These are phyloP conservation scores for Zaprionus tsacasi DNA, from an alignment of 1,140 invertebrate species.

Conservation along the genomic window DNA sequence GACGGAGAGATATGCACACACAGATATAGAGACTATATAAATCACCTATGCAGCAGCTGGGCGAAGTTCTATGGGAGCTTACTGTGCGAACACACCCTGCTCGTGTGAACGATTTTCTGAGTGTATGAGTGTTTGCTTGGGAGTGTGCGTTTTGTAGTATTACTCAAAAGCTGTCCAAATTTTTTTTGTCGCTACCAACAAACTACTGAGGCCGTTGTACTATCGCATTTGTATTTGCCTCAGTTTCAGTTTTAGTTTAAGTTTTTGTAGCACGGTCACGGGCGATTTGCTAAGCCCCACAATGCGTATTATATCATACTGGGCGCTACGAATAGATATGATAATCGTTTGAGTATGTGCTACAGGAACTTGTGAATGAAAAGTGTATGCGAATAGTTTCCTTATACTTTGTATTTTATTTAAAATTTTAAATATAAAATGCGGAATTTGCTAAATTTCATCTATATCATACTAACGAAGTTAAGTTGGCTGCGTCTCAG, in stretches of 20 bases:
- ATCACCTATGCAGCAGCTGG: conserved; percentile 25
- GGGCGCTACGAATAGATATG: background rate
- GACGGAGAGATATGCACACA: conserved; percentile 7
- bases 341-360: conserved; percentile 6
- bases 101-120: conserved; percentile 17
- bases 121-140: background rate
- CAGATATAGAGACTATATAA: conserved; percentile 1
- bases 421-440: background rate
- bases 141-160: background rate
- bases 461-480: background rate
- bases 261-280: conserved; percentile 60
- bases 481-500: background rate
- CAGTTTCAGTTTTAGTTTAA: conserved; percentile 7
- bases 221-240: conserved; percentile 35
- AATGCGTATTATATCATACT: conserved; percentile 28
- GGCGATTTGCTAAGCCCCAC: conserved; percentile 48
- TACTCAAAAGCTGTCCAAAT: conserved; percentile 42
- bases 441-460: background rate
- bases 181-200: conserved; percentile 35
- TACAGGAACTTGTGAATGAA: conserved; percentile 4
- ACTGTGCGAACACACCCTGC: conserved; percentile 42
- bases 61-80: conserved; percentile 36
- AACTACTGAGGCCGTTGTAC: conserved; percentile 12
- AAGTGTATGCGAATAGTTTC: background rate
- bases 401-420: background rate